These are phyloP conservation scores for Brachyhypopomus gauderio DNA, from an alignment of 2,113 vertebrate species.

Conservation along the genomic window DNA sequence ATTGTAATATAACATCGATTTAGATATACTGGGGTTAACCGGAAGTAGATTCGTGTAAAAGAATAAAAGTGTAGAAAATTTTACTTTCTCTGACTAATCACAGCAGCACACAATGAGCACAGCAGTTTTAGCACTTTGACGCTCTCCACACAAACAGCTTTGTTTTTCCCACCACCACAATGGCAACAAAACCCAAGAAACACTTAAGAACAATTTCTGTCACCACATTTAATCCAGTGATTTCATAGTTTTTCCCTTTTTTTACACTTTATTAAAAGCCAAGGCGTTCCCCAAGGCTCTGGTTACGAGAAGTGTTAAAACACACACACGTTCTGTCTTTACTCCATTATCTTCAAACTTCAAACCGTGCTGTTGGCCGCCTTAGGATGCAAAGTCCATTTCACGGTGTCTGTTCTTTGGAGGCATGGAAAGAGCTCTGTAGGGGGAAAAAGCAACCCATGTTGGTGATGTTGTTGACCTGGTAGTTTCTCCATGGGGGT, in stretches of 20 bases:
- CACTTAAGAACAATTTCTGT: conserved; percentile 63
- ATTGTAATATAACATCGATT: no score
- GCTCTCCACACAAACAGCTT: conserved; percentile 54
- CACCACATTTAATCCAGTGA: conserved; percentile 56
- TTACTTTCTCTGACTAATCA: conserved; percentile 4
- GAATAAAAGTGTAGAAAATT: neutral
- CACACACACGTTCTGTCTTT: conserved; percentile 59
- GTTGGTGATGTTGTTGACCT: neutral
- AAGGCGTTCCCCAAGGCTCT: conserved; percentile 68
- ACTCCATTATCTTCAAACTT: conserved; percentile 41
- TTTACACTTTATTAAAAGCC: conserved; percentile 67
- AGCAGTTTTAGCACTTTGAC: conserved; percentile 46
- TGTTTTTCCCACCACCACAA: conserved; percentile 57
- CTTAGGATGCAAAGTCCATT: neutral
- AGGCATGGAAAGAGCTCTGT: neutral
- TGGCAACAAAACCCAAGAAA: conserved; percentile 61
- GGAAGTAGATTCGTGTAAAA: no score
- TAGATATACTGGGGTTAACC: no score
- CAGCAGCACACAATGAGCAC: conserved; percentile 7
- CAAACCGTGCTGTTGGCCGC: neutral
- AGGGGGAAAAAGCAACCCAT: neutral
- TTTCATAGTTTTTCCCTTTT: conserved; percentile 60
- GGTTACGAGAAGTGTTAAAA: conserved; percentile 65
- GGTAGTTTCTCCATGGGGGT: neutral
- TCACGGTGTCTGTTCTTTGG: neutral